A percentile compares a stretch with the other conserved stretches of the same genome.
These are phyloP conservation scores for Penaeus indicus DNA, from an alignment of 1,140 invertebrate genomes.

Conservation along the genomic window DNA sequence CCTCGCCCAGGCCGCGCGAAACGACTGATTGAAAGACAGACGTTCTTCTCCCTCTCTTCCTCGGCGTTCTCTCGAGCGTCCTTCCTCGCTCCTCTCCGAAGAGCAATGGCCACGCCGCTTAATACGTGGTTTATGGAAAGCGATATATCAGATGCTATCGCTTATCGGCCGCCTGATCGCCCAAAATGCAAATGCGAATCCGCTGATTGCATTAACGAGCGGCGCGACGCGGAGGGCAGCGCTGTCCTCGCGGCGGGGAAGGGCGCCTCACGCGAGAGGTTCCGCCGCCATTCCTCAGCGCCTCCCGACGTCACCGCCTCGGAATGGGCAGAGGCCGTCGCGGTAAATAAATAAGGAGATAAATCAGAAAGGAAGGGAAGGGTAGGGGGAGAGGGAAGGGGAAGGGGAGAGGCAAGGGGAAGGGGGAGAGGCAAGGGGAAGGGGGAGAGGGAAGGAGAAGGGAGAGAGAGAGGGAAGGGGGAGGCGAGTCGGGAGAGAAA, in stretches of 20 bases:
- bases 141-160: constrained; percentile 32
- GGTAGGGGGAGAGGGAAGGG: background rate
- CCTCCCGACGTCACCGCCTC: constrained; percentile 23
- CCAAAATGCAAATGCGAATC: background rate
- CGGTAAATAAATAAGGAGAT: constrained; percentile 25
- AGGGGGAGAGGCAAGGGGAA: background rate
- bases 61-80: background rate
- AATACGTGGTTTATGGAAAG: constrained; percentile 36
- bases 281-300: constrained; percentile 4
- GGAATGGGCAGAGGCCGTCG: constrained; percentile 10
- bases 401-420: background rate
- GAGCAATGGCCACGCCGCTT: constrained; percentile 9
- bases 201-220: too few species aligned
- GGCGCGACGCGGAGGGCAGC: too few species aligned
- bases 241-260: too few species aligned
- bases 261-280: background rate
- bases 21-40: too few species aligned
- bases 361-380: constrained; percentile 8
- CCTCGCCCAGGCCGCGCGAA: background rate
- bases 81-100: background rate
- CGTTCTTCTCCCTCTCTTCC: background rate
- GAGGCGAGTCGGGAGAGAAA: too few species aligned
- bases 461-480: background rate
- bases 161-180: constrained; percentile 5
- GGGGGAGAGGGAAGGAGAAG: background rate